Conservation (phyloP, 2,113 vertebrate species). For the Lipophrys pholis region DNA sequence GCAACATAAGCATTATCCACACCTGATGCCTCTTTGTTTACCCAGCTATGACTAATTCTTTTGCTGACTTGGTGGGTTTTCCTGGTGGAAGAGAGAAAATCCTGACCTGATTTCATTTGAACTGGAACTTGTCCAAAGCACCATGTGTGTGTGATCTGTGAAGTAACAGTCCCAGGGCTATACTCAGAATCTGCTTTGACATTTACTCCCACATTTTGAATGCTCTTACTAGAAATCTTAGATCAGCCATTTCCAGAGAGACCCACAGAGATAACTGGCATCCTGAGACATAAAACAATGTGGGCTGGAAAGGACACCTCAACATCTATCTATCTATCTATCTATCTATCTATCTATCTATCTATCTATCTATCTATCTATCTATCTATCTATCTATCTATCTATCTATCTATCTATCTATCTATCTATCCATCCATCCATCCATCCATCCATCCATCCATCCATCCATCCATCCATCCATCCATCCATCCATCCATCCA, state of each 20-base stretch:
- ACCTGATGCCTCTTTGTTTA: conserved; percentile 31
- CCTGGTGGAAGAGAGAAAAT: conserved; percentile 43
- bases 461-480: no score
- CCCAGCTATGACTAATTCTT: conserved; percentile 17
- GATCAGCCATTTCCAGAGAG: conserved; percentile 49
- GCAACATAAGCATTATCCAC: background rate
- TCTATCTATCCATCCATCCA: no score
- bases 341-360: no score
- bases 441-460: no score
- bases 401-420: no score
- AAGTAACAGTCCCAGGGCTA: conserved; percentile 57
- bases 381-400: no score
- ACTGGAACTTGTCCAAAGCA: conserved; percentile 66
- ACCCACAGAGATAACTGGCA: conserved; percentile 1
- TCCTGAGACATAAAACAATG: background rate
- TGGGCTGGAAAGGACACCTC: background rate
- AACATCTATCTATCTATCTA: background rate
- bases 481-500: no score
- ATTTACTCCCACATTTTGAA: conserved; percentile 37
- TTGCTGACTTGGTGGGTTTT: conserved; percentile 56
- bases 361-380: no score
- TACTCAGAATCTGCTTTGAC: conserved; percentile 71
- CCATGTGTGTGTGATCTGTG: conserved; percentile 46
- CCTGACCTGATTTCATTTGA: conserved; percentile 70
- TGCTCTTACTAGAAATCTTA: conserved; percentile 38